phyloP scores from a whole-genome alignment of 2,797 vertebrate genomes.

The Catharus ustulatus region DNA sequence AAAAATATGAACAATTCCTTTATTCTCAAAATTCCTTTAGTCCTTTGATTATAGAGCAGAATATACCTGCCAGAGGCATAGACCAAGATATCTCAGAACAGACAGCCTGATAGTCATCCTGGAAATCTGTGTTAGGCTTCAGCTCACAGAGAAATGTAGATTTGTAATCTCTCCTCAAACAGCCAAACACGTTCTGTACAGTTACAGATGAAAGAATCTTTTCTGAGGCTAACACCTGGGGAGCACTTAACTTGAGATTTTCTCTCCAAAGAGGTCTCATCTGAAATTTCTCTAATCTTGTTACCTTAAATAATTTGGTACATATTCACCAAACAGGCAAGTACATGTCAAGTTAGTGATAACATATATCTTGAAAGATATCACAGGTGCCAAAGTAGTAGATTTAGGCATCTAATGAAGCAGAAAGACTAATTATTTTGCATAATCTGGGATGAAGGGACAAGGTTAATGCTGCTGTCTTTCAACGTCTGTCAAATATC shows the following conservation, averaged over 20 bases:
- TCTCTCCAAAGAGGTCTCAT: background rate
- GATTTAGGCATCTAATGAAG: constrained; percentile 2
- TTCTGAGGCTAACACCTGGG: background rate
- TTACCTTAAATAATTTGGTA: background rate
- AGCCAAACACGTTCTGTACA: background rate
- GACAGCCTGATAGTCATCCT: background rate
- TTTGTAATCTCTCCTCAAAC: background rate
- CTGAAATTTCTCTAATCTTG: background rate
- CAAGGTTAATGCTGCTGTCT: background rate
- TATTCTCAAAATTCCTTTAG: background rate
- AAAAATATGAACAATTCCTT: background rate
- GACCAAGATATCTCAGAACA: background rate
- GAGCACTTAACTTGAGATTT: background rate
- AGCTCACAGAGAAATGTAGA: background rate
- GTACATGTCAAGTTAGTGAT: background rate
- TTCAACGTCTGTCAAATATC: background rate
- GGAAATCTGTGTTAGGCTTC: background rate
- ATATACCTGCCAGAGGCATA: background rate
- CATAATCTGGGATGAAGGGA: background rate
- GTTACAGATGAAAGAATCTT: background rate
- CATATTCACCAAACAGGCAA: background rate
- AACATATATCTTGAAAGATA: background rate
- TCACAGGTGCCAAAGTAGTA: background rate
- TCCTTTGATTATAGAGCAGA: background rate
- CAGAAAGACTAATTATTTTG: constrained; percentile 31